Evolutionary conservation across 2,797 vertebrate genomes (phyloP).

Genomic region (Neosalanx taihuensis): DNA sequence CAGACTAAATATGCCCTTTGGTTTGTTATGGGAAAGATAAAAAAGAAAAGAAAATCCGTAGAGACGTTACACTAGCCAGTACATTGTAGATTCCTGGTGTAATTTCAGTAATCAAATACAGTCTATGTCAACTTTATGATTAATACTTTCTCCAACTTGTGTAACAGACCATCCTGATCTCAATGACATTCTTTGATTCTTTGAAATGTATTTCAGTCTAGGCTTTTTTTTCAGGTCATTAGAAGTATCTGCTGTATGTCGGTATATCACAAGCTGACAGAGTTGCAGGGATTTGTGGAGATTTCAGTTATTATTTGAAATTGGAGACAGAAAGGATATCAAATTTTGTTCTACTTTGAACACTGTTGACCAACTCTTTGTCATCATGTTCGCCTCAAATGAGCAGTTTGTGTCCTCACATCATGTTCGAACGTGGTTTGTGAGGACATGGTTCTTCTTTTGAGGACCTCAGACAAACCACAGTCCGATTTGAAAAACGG

Average conservation of each 20-base stretch:
- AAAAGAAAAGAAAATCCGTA: neutral
- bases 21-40: neutral
- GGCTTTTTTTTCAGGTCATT: slow-evolving; percentile 6
- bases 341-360: neutral
- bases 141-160: neutral
- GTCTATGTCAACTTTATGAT: slow-evolving; percentile 5
- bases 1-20: neutral
- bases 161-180: neutral
- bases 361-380: neutral
- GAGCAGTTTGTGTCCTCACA: neutral
- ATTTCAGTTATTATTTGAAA: neutral
- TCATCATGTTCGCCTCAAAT: neutral
- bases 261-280: slow-evolving; percentile 20
- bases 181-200: neutral
- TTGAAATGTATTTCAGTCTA: neutral
- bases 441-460: neutral
- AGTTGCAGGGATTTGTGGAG: neutral
- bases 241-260: slow-evolving; percentile 36
- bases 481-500: neutral
- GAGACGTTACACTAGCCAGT: neutral
- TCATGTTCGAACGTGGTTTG: neutral
- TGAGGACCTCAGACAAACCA: neutral
- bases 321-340: neutral
- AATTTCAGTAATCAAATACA: slow-evolving; percentile 1
- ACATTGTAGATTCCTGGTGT: neutral